Percentiles rank a stretch among this genome's conserved stretches.
These are phyloP conservation scores for Caenorhabditis japonica DNA, from an alignment of 2,888 invertebrate genomes.

Conservation along the genomic window DNA sequence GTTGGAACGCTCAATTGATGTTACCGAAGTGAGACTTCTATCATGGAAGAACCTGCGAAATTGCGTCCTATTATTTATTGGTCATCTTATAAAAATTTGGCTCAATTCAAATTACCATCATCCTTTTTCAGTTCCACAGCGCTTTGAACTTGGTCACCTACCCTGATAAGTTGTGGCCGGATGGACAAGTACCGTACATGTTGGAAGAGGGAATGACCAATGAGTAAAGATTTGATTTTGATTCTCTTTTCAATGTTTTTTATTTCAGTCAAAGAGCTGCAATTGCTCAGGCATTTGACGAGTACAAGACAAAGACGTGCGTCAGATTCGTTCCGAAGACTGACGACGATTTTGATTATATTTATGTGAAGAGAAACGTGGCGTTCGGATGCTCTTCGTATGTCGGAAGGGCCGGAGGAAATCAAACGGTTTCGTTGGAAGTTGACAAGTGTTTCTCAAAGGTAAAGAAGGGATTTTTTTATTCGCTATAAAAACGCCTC, in stretches of 20 bases:
- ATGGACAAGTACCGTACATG: conserved; percentile 74
- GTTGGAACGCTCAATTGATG: no score
- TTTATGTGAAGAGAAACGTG: conserved; percentile 80
- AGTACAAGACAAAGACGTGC: conserved; percentile 82
- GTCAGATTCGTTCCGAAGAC: conserved; percentile 82
- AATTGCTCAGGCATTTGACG: conserved; percentile 81
- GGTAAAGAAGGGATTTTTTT: conserved; percentile 40
- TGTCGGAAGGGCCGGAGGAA: conserved; percentile 85
- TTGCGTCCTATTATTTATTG: no score
- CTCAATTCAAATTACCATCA: neutral
- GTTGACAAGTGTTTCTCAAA: conserved; percentile 78
- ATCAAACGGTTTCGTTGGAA: conserved; percentile 84
- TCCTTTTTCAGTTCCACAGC: conserved; percentile 76
- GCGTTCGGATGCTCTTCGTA: conserved; percentile 84
- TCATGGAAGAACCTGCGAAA: no score
- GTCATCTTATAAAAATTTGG: no score
- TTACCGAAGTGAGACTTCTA: no score
- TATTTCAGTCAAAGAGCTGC: conserved; percentile 76
- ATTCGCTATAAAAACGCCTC: no score
- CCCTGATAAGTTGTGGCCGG: conserved; percentile 76
- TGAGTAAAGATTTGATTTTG: conserved; percentile 58
- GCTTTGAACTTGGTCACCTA: conserved; percentile 77
- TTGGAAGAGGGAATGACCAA: conserved; percentile 76
- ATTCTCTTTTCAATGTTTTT: neutral
- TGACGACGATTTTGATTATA: conserved; percentile 81